Conservation (phyloP, 2,113 vertebrate species). For the Hippocampus barbouri region DNA sequence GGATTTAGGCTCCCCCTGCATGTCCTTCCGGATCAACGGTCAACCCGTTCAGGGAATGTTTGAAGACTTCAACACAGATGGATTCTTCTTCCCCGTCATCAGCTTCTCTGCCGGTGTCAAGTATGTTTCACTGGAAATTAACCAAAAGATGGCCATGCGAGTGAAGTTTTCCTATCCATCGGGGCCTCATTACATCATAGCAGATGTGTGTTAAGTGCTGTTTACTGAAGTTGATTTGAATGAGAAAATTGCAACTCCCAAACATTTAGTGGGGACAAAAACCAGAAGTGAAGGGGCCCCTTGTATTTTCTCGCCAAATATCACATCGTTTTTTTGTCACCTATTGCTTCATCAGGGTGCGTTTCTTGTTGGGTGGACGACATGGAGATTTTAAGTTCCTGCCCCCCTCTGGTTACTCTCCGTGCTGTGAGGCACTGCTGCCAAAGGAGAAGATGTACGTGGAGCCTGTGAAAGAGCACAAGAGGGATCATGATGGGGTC, state of each 20-base stretch:
- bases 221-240: background rate
- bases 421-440: slow-evolving; percentile 93
- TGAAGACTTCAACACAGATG: slow-evolving; percentile 91
- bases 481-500: slow-evolving; percentile 84
- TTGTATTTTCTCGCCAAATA: background rate
- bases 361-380: slow-evolving; percentile 90
- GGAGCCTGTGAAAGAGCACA: slow-evolving; percentile 95
- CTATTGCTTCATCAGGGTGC: slow-evolving; percentile 76
- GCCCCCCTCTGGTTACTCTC: slow-evolving; percentile 89
- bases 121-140: slow-evolving; percentile 64
- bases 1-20: slow-evolving; percentile 90
- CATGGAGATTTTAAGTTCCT: slow-evolving; percentile 97
- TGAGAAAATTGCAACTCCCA: background rate
- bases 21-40: slow-evolving; percentile 97
- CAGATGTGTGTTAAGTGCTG: background rate
- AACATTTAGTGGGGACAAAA: background rate
- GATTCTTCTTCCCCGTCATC: slow-evolving; percentile 93
- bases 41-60: slow-evolving; percentile 99
- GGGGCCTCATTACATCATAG: background rate
- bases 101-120: slow-evolving; percentile 97
- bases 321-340: slow-evolving; percentile 3
- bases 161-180: background rate
- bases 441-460: slow-evolving; percentile 95
- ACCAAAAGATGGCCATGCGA: background rate
- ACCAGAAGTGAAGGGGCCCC: background rate